phyloP scores from a whole-genome alignment of 37 sponge, comb jelly and placozoan genomes.

The Geodia barretti region DNA sequence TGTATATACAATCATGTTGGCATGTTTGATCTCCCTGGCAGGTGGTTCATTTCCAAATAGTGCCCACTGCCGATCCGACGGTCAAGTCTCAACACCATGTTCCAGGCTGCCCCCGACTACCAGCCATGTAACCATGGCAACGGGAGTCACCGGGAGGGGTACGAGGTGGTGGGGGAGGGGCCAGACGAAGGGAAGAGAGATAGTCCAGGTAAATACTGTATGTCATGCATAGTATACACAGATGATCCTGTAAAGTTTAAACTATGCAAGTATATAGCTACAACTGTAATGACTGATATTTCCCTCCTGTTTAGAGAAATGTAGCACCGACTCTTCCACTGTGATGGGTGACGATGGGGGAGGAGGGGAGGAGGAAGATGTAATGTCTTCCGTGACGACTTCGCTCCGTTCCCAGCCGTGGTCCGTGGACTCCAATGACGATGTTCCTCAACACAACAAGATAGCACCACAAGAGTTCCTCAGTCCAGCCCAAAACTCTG shows the following conservation, averaged over 20 bases:
- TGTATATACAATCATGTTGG: too few species aligned
- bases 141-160: background rate
- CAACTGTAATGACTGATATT: too few species aligned
- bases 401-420: background rate
- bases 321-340: background rate
- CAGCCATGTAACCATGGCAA: background rate
- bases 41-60: background rate
- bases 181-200: background rate
- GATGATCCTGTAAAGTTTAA: too few species aligned
- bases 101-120: constrained; percentile 4
- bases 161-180: constrained; percentile 2
- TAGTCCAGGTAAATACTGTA: background rate
- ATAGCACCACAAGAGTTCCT: constrained; percentile 21
- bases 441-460: background rate
- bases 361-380: background rate
- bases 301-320: too few species aligned
- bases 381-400: background rate
- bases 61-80: background rate
- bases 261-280: too few species aligned
- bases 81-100: background rate
- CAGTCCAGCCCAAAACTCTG: constrained; percentile 7
- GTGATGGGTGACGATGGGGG: background rate
- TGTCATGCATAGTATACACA: too few species aligned
- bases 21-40: too few species aligned
- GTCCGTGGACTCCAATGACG: background rate